Base-by-base conservation (phyloP, 2,113 vertebrate genomes). In the Mugil cephalus region DNA sequence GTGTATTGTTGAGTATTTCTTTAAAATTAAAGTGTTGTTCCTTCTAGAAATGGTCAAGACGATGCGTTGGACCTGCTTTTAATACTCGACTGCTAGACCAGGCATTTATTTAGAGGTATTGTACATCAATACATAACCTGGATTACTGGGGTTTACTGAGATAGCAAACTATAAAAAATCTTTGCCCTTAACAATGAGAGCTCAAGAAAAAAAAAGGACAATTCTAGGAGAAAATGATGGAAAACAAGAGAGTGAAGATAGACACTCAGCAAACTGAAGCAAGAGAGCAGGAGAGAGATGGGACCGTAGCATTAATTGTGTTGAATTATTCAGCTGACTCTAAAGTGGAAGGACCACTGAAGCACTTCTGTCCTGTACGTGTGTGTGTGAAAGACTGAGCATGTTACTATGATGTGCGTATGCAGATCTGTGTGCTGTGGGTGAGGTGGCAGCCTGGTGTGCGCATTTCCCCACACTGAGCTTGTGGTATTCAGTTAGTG, bases 261-360 rank as follows among this genome's bases (percentile, higher is more conserved):
- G 61, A 56, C 19, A 62, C 47, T 65, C 11, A 46, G 11, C 58
- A 51, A 84, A 65, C 43, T 69, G 63, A 55, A n/a, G 35, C 43
- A 15, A 35, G 36, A 50, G 24, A 45, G 51, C 58, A 17, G 67
- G 36, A 15, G 48, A 38, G 63, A 79, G 79, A 77, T 62, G 66
- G 34, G 69, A 72, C 82, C 66, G 43, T 46, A 21, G 73, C 75
- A 64, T 87, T 91, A 94, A 93, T 89, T 87, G 78, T 74, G 82
- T 82, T 94, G 85, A 93, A 93, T 94, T 86, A 93, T 94, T 93
- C 82, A 93, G 77, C 77, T 79, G 65, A 80, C 73, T 79, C 74
- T 45, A 56, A 87, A 80, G 83, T 69, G 82, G 77, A 64, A 71
- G 82, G 69, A 75, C 75, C 67, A 62, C 70, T 58, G 45, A 68